Conservation (phyloP, 2,113 vertebrate genomes). For the Ceuthmochares aereus region DNA sequence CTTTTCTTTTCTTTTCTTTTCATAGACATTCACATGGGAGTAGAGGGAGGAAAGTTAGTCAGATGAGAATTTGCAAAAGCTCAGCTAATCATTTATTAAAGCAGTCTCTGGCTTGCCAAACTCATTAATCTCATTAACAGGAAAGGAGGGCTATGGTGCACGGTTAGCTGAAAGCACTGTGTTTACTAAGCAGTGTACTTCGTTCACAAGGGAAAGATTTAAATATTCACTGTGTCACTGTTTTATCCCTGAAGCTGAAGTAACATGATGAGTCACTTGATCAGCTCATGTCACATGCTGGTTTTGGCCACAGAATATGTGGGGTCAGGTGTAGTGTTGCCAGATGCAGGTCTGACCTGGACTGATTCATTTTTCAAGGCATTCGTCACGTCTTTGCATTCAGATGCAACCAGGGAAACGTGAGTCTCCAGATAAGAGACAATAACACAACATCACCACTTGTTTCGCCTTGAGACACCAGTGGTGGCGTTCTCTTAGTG, state of each 20-base stretch:
- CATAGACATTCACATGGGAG: neutral
- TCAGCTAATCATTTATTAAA: conserved; percentile 71
- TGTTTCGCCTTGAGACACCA: neutral
- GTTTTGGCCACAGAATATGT: neutral
- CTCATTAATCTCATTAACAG: conserved; percentile 69
- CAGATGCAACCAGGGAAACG: neutral
- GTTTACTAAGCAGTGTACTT: neutral
- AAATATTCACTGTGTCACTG: conserved; percentile 17
- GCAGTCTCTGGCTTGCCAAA: conserved; percentile 40
- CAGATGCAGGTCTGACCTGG: neutral
- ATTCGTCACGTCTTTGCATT: neutral
- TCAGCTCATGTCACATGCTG: neutral
- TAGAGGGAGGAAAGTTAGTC: conserved; percentile 32
- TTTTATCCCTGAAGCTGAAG: conserved; percentile 25
- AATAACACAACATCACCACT: rapidly evolving
- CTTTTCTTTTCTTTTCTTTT: neutral
- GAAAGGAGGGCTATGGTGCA: neutral
- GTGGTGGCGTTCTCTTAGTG: neutral
- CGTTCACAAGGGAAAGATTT: conserved; percentile 41
- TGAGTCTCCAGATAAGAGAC: neutral
- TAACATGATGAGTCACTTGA: conserved; percentile 35
- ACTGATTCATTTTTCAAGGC: neutral
- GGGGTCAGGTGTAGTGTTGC: neutral
- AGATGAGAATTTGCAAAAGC: conserved; percentile 52
- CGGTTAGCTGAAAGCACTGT: conserved; percentile 20